Base-by-base conservation (phyloP, 2,888 invertebrate genomes). In the Drosophila sordidula region DNA sequence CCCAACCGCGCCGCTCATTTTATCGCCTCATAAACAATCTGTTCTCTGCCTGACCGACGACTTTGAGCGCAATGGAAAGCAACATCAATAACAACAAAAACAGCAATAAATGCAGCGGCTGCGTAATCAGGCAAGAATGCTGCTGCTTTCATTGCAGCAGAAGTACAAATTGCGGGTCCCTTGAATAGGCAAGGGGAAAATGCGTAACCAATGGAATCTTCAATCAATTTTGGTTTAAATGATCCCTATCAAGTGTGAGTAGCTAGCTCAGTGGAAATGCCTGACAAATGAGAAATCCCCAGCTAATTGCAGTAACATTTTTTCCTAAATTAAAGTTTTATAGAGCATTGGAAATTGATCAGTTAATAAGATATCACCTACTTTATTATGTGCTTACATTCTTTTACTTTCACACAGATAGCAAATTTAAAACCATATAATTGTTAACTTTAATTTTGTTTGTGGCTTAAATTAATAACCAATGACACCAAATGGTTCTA, bases 11-110 rank as follows among this genome's bases (percentile, higher is more conserved):
- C 39, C 46, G 55, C 55, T 62, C 50, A 59, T 61, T 78, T 66
- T 70, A 76, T 75, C 75, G 58, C 75, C 56, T 70, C 66, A 66
- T 70, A 76, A 78, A 76, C 66, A 75, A 75, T 73, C 57, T 75
- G 62, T 55, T 56, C 59, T 52, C 46, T 56, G 69, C 36, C 65
- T 63, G 38, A 46, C 45, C 41, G 55, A 52, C 52, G 45, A 32
- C 45, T 58, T 63, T 34, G 52, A 70, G 46, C 49, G 66, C 52
- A 61, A 74, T 57, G 55, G 49, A 42, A 47, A 50, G 39, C 34
- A 55, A 44, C 61, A 61, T 12, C n/a, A 52, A 16, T 16, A 57
- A 41, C 45, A 68, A 69, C 34, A 66, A 32, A 25, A 77, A 67
- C 44, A 58, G 32, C 39, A 77, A 50, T 58, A 66, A 55, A 72